phyloP scores from a whole-genome alignment of 1,140 invertebrate species.

The Idris sp. region DNA sequence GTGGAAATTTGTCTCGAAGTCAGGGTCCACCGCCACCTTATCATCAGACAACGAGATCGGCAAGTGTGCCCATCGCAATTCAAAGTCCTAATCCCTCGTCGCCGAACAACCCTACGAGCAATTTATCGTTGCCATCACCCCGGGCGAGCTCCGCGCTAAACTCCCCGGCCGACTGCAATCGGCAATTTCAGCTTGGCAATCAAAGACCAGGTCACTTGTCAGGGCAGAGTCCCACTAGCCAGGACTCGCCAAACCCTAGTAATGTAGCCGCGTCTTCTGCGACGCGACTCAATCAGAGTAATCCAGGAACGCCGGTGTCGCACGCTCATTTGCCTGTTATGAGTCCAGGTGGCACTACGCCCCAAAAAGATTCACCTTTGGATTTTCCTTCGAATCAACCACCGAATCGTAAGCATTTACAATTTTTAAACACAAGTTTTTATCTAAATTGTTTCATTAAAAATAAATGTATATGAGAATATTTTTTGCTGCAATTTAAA shows the following conservation, averaged over 20 bases:
- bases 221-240: conserved; percentile 83
- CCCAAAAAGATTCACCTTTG: conserved; percentile 73
- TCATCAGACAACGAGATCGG: conserved; percentile 88
- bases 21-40: conserved; percentile 93
- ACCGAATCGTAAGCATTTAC: conserved; percentile 71
- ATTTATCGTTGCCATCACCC: conserved; percentile 85
- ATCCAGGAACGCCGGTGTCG: conserved; percentile 85
- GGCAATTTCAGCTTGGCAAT: conserved; percentile 77
- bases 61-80: conserved; percentile 89
- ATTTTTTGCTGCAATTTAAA: too few species aligned
- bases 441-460: too few species aligned
- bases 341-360: conserved; percentile 73
- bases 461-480: too few species aligned
- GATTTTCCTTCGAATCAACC: conserved; percentile 74
- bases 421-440: too few species aligned
- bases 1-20: conserved; percentile 79
- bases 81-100: conserved; percentile 85
- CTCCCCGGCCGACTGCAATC: conserved; percentile 82
- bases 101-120: conserved; percentile 84
- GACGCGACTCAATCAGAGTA: conserved; percentile 81
- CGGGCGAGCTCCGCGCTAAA: conserved; percentile 84
- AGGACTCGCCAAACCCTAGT: conserved; percentile 79
- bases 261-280: conserved; percentile 72
- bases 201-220: conserved; percentile 79
- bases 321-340: conserved; percentile 81